Base-by-base conservation (phyloP, 1,140 invertebrate genomes). In the Limonius californicus region DNA sequence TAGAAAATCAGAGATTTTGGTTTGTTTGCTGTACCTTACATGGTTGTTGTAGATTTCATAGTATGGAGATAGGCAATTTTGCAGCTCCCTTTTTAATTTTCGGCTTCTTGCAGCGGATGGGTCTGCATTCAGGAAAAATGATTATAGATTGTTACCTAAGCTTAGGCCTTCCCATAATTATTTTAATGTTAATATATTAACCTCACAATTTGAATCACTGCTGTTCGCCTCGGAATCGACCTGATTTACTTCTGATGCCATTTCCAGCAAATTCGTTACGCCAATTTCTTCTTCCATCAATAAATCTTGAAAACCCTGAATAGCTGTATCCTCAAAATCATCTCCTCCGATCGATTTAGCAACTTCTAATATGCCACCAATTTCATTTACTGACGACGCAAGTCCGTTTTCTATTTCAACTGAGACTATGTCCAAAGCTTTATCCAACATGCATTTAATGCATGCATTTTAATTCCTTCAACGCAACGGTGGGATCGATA, bases 201-300 rank as follows among this genome's bases (percentile, higher is more conserved):
- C 54, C 32, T 56, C 18, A 56, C 3, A 56, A 56, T 16, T 18
- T 56, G 2, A 3, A 54, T 54, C 50, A 23, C 6, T 6, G 50
- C 21, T 23, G 14, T 54, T 14, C 15, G 16, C 19, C 15, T 56
- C 30, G 32, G 21, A 56, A 56, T 56, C 14, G 23, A 30, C 32
- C 32, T 56, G 54, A 56, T 30, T 56, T 4, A 56, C 54, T 56
- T 56, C 30, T 20, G 54, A 56, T n/a, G 54, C 23, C 54, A 56
- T 56, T n/a, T n/a, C n/a, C n/a, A n/a, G n/a, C n/a, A n/a, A n/a
- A n/a, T n/a, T n/a, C n/a, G n/a, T n/a, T n/a, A 30, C 54, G 30
- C 21, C 54, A 30, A 56, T 18, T 56, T 56, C 54, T 56, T 56
- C 54, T 20, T 9, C 19, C 21, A 56, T 8, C 32, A 56, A 56